A percentile compares a stretch with the other conserved stretches of the same genome.
Conservation (phyloP, 2,888 invertebrate genomes). For the Andrena trimmerana region DNA sequence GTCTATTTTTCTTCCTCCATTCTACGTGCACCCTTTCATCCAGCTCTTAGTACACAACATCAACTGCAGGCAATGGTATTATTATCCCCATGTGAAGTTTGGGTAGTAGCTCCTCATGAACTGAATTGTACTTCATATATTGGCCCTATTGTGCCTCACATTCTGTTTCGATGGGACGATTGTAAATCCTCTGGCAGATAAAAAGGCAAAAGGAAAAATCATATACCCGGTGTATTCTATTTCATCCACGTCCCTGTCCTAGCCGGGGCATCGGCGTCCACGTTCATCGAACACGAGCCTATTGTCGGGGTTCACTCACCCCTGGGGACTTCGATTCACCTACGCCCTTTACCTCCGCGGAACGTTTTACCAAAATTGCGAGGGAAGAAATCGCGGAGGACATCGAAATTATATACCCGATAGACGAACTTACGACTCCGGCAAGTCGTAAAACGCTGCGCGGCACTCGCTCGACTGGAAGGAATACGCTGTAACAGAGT, state of each 20-base stretch:
- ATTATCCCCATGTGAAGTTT: neutral
- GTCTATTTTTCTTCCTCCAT: too few relatives aligned
- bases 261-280: constrained; percentile 24
- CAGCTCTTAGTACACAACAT: neutral
- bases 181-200: neutral
- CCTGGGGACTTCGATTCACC: constrained; percentile 47
- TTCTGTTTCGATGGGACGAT: constrained; percentile 5
- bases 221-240: constrained; percentile 41
- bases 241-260: constrained; percentile 16
- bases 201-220: constrained; percentile 4
- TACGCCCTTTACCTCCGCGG: constrained; percentile 14
- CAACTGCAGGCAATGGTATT: neutral
- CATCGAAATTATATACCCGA: constrained; percentile 38
- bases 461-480: constrained; percentile 12
- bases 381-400: constrained; percentile 33
- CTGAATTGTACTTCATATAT: constrained; percentile 20
- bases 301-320: constrained; percentile 60
- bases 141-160: constrained; percentile 1
- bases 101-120: neutral
- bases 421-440: constrained; percentile 26
- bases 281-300: constrained; percentile 47
- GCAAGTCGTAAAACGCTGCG: constrained; percentile 12
- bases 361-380: constrained; percentile 46
- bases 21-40: too few relatives aligned
- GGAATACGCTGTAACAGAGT: neutral